Percentiles rank a stretch among this genome's conserved stretches.
These are phyloP conservation scores for Idaea biselata DNA, from an alignment of 2,888 invertebrate species.

Conservation along the genomic window DNA sequence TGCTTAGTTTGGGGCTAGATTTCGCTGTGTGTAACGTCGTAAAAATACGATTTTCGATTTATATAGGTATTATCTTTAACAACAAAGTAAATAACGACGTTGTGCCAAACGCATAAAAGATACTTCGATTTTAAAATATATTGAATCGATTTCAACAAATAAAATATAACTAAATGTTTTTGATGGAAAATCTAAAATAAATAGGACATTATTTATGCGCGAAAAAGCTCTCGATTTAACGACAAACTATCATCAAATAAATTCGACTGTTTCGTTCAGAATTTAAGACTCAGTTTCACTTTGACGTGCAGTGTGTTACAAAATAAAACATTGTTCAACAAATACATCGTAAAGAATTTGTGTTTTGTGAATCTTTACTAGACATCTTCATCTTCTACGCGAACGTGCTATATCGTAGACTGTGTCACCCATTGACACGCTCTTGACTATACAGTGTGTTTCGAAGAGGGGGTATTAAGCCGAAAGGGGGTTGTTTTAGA, in stretches of 20 bases:
- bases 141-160: no score
- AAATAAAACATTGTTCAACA: background rate
- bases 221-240: background rate
- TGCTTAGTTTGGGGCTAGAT: no score
- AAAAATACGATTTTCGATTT: background rate
- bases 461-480: no score
- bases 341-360: background rate
- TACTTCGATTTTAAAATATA: no score
- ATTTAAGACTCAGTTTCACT: background rate
- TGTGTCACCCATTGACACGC: no score
- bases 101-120: background rate
- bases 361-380: no score
- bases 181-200: constrained; percentile 10
- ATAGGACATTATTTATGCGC: background rate
- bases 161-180: constrained; percentile 14
- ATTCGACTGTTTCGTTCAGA: background rate
- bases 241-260: background rate
- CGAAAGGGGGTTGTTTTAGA: no score
- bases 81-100: background rate
- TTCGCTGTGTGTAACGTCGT: no score
- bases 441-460: no score
- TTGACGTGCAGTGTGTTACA: background rate
- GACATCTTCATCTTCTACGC: no score
- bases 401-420: no score
- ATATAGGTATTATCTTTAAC: background rate